These are phyloP conservation scores for Nanorana parkeri DNA, from an alignment of 2,113 vertebrate genomes.

Conservation along the genomic window DNA sequence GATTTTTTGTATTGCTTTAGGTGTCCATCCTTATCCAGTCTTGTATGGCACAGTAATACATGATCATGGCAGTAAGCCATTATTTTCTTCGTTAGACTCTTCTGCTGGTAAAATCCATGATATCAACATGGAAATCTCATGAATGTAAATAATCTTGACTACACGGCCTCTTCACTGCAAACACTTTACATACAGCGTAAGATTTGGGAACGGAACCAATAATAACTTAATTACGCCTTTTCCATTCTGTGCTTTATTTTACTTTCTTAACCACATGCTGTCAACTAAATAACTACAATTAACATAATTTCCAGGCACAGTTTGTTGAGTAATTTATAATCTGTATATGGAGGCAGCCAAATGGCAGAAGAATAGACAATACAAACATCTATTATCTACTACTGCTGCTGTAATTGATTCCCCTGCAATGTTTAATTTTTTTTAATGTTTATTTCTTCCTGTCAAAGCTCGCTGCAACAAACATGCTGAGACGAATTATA, in stretches of 20 bases:
- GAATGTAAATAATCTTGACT: too few species aligned
- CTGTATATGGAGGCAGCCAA: not conserved
- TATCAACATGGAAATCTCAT: too few species aligned
- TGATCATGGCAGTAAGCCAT: too few species aligned
- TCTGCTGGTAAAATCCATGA: too few species aligned
- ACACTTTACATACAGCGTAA: not conserved
- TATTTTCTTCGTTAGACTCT: too few species aligned
- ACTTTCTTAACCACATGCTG: conserved; percentile 5
- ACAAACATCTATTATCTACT: not conserved
- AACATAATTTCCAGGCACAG: conserved; percentile 22
- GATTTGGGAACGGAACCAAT: not conserved
- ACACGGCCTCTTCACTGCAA: too few species aligned
- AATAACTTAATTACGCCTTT: conserved; percentile 2
- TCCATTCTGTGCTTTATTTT: conserved; percentile 12
- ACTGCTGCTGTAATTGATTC: conserved; percentile 13
- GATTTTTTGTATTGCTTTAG: too few species aligned
- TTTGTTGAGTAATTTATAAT: conserved; percentile 13
- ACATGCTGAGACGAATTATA: too few species aligned
- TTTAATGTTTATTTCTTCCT: too few species aligned
- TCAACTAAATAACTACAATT: conserved; percentile 23
- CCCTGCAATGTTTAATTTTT: not conserved
- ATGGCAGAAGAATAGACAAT: not conserved
- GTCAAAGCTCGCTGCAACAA: too few species aligned
- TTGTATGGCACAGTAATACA: too few species aligned
- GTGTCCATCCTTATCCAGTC: too few species aligned